Evolutionary conservation across 2,797 vertebrate species (phyloP).

Genomic region (Cryptoblepharus egeriae): DNA sequence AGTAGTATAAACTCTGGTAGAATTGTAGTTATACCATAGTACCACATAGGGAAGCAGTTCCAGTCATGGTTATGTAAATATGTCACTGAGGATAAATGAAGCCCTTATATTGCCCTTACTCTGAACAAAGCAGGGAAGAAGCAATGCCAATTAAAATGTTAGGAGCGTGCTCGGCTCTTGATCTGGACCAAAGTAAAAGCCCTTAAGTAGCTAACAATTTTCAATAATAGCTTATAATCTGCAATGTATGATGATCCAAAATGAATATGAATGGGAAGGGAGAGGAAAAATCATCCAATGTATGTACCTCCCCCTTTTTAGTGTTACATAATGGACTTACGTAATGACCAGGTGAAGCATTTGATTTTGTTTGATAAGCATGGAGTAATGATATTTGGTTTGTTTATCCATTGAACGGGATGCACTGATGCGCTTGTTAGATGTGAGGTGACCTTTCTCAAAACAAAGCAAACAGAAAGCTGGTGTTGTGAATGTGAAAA

Average conservation of each 20-base stretch:
- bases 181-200: background rate
- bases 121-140: background rate
- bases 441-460: background rate
- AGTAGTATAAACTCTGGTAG: too few species aligned
- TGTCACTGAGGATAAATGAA: background rate
- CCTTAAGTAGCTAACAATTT: too few species aligned
- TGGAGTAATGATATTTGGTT: background rate
- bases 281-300: background rate
- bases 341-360: background rate
- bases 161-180: background rate
- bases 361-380: background rate
- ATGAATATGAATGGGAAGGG: too few species aligned
- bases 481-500: background rate
- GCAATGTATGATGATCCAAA: too few species aligned
- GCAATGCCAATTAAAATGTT: background rate
- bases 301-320: too few species aligned
- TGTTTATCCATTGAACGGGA: background rate
- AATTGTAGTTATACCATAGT: background rate
- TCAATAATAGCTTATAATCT: too few species aligned
- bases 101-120: background rate
- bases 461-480: background rate
- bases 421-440: conserved; percentile 12
- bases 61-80: background rate
- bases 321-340: too few species aligned
- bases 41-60: background rate